Percentiles rank a stretch among this genome's conserved stretches.
These are phyloP conservation scores for Drosophila seguyi DNA, from an alignment of 1,140 invertebrate genomes.

Conservation along the genomic window DNA sequence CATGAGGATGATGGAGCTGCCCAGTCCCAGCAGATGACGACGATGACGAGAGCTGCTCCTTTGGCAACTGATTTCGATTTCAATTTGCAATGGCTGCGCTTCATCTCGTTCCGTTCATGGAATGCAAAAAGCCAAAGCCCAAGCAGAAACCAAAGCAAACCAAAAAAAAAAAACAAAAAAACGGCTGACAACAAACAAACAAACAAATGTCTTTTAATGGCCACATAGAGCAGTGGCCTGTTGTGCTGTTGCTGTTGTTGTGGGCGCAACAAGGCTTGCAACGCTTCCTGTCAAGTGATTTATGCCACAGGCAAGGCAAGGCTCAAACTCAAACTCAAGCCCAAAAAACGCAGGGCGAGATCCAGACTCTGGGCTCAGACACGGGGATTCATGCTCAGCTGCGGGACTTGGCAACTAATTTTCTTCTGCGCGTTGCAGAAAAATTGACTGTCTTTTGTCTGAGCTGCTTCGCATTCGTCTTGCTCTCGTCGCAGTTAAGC, in stretches of 20 bases:
- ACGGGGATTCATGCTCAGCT: slow-evolving; percentile 19
- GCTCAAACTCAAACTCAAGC: slow-evolving; percentile 24
- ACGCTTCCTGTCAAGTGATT: slow-evolving; percentile 84
- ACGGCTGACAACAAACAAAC: slow-evolving; percentile 48
- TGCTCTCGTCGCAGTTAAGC: slow-evolving; percentile 35
- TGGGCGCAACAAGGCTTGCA: slow-evolving; percentile 81
- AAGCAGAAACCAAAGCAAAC: background rate
- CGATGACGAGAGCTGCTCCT: slow-evolving; percentile 43
- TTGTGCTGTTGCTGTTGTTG: slow-evolving; percentile 55
- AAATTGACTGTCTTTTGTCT: slow-evolving; percentile 79
- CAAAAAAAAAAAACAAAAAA: background rate
- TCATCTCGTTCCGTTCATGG: slow-evolving; percentile 44
- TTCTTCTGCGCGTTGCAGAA: slow-evolving; percentile 80
- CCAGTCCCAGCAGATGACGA: slow-evolving; percentile 28
- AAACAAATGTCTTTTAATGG: slow-evolving; percentile 82
- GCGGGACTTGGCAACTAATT: slow-evolving; percentile 67
- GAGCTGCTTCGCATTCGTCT: slow-evolving; percentile 48
- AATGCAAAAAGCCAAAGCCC: slow-evolving; percentile 59
- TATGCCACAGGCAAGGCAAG: slow-evolving; percentile 75
- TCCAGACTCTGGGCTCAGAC: slow-evolving; percentile 27
- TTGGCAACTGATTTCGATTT: slow-evolving; percentile 80
- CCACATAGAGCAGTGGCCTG: slow-evolving; percentile 66
- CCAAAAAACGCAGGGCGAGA: slow-evolving; percentile 6
- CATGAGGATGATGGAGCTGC: slow-evolving; percentile 35
- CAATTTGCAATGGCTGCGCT: slow-evolving; percentile 76